Conservation (phyloP, 1,140 invertebrate species). For the Aphelinus atriplicis region DNA sequence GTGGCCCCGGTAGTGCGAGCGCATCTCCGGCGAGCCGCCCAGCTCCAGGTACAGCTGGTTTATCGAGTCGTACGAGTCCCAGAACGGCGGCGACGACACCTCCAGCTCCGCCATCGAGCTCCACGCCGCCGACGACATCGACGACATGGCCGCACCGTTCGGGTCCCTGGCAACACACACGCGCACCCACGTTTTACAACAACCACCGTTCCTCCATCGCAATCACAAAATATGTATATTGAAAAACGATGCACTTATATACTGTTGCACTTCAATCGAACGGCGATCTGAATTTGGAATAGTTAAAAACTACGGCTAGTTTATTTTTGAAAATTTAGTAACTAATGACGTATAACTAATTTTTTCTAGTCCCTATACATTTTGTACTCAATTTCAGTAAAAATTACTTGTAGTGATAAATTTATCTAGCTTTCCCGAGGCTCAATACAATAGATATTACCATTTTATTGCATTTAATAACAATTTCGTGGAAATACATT, state of each 20-base stretch:
- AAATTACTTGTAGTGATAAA: too few relatives aligned
- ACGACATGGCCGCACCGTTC: conserved; percentile 64
- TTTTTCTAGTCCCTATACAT: too few relatives aligned
- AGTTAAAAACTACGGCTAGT: conserved; percentile 1
- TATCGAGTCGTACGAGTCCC: conserved; percentile 89
- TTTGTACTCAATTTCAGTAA: too few relatives aligned
- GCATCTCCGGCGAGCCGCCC: conserved; percentile 78
- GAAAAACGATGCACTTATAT: too few relatives aligned
- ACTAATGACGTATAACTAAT: too few relatives aligned
- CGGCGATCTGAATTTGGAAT: conserved; percentile 7
- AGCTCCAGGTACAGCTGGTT: conserved; percentile 86
- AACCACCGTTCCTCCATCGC: conserved; percentile 6
- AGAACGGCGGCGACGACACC: conserved; percentile 71
- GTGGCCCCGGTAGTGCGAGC: conserved; percentile 87
- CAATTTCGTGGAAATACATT: too few relatives aligned
- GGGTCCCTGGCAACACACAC: conserved; percentile 71
- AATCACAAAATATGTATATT: too few relatives aligned
- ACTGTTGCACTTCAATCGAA: conserved; percentile 1
- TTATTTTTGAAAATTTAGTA: neutral
- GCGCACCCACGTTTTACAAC: neutral
- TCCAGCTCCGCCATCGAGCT: conserved; percentile 42
- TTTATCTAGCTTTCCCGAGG: too few relatives aligned
- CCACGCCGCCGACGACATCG: conserved; percentile 43
- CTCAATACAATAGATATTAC: too few relatives aligned
- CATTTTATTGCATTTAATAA: too few relatives aligned